A percentile compares a stretch with the other conserved stretches of the same genome.
Conservation (phyloP, 2,888 invertebrate genomes). For the Drosophila borealis region DNA sequence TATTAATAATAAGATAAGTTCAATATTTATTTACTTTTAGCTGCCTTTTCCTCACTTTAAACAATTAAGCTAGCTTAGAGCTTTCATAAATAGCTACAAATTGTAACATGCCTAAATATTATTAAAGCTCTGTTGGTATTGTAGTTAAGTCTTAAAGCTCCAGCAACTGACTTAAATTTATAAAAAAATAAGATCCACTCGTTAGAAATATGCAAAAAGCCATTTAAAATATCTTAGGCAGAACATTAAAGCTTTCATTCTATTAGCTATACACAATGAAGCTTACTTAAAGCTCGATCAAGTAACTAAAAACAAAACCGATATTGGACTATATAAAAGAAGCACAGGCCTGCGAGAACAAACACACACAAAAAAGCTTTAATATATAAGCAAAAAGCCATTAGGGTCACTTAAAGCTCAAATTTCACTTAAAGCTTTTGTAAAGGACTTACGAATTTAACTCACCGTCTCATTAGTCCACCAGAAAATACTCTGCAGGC, state of each 20-base stretch:
- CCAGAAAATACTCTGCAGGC: conserved; percentile 96
- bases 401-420: not conserved
- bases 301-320: not conserved
- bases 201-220: no score
- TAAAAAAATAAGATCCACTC: no score
- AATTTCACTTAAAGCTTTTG: not conserved
- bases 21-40: not conserved
- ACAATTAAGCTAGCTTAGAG: not conserved
- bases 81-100: not conserved
- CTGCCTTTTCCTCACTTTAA: no score
- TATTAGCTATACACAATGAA: not conserved
- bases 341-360: no score
- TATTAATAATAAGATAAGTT: not conserved
- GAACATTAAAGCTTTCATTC: not conserved
- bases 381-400: not conserved
- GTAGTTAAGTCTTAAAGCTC: not conserved
- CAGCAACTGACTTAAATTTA: not conserved
- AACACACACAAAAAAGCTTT: not conserved
- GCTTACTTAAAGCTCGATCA: not conserved
- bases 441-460: not conserved
- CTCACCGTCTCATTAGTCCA: conserved; percentile 96
- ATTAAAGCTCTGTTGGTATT: no score
- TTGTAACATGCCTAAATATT: not conserved
- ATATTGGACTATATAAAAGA: no score
- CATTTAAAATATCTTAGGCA: no score